phyloP scores from a whole-genome alignment of 1,140 invertebrate genomes.

The Grapholita molesta region DNA sequence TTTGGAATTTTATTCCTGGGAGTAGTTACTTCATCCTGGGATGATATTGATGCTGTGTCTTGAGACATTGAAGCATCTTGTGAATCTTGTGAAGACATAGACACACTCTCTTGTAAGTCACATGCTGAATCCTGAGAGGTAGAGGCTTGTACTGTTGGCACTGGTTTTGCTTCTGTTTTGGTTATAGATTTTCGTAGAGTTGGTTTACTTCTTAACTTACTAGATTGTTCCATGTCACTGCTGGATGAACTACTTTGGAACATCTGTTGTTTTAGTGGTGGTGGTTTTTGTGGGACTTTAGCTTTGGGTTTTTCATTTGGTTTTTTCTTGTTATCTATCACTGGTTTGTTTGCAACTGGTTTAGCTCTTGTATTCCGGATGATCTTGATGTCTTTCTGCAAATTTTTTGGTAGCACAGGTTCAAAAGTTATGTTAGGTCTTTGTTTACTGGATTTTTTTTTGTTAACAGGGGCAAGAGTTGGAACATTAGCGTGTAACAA shows the following conservation, averaged over 20 bases:
- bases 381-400: constrained; percentile 12
- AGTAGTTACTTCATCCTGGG: constrained; percentile 21
- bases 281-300: background rate
- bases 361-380: constrained; percentile 23
- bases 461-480: constrained; percentile 23
- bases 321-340: background rate
- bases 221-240: constrained; percentile 25
- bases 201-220: background rate
- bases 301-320: constrained; percentile 15
- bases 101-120: background rate
- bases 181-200: constrained; percentile 13
- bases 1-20: constrained; percentile 45
- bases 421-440: constrained; percentile 27
- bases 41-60: constrained; percentile 30
- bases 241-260: constrained; percentile 21
- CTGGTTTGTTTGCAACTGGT: constrained; percentile 1
- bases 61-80: background rate
- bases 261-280: constrained; percentile 16
- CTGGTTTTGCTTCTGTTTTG: constrained; percentile 20
- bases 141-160: background rate
- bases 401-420: constrained; percentile 23
- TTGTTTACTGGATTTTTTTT: constrained; percentile 28
- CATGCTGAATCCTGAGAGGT: background rate
- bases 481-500: constrained; percentile 39
- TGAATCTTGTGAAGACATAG: background rate